Evolutionary conservation across 2,888 invertebrate genomes (phyloP), one percentile per base, ranked within the genome.

Genomic region (Sisyra terminalis): DNA sequence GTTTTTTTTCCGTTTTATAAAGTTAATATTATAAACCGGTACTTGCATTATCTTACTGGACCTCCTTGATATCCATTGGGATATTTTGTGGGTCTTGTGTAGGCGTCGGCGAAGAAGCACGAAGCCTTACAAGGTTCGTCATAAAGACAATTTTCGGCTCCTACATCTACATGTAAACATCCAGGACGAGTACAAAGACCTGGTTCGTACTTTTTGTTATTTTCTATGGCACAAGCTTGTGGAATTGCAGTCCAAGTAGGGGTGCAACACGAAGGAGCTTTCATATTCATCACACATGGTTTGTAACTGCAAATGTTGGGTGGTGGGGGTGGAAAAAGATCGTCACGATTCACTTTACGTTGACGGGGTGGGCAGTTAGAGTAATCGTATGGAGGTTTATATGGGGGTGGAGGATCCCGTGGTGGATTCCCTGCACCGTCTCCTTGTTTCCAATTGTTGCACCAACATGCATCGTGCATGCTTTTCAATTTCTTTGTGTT

Each of bases 91-190:
- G 51, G 47, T 46, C 50, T 50, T 34, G 48, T 47, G 43, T 50
- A 60, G 14, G 49, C 49, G 6, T 59, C 60, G 48, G 58, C 58
- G 48, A 61, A 56, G 43, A 50, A 57, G 49, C 61, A 62, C 43
- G 57, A 54, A 10, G 61, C 63, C 46, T 54, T 59, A 48, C 63
- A 63, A 13, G 60, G 60, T 31, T 53, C 50, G 46, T 58, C 58
- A 45, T 61, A 62, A 29, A 53, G 40, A 50, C 59, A 60, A 24
- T 24, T 24, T 24, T 7, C 24, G 7, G 24, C 24, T 5, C 24
- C 7, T 24, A 24, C 24, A 24, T 24, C 24, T 7, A 32, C 14
- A 32, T 32, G 32, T 3, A 32, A 9, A 9, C 32, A 32, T 13
- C 32, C 32, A 9, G 32, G 9, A 14, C 32, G 32, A 3, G 11